A percentile compares a stretch with the other conserved stretches of the same genome.
Conservation (phyloP, 1,140 invertebrate genomes). For the Diplogasteroides magnus region DNA sequence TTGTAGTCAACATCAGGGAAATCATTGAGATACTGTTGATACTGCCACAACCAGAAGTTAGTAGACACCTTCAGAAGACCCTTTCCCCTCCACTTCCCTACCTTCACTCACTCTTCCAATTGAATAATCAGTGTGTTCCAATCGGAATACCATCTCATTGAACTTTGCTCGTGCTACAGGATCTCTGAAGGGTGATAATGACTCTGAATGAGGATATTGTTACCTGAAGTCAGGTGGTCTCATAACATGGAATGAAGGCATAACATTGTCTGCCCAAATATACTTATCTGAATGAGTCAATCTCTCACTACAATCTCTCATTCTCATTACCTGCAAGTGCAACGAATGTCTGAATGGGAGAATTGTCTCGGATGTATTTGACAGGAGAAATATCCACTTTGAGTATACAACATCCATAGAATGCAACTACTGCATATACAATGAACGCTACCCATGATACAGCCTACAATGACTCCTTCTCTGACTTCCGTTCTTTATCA, state of each 20-base stretch:
- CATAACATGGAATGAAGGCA: constrained; percentile 55
- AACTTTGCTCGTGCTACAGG: constrained; percentile 28
- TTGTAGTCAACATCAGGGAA: constrained; percentile 49
- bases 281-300: constrained; percentile 48
- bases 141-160: constrained; percentile 49
- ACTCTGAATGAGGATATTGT: not conserved
- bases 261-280: constrained; percentile 55
- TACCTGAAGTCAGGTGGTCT: constrained; percentile 48
- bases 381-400: constrained; percentile 52
- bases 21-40: constrained; percentile 53
- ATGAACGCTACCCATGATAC: constrained; percentile 34
- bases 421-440: constrained; percentile 42
- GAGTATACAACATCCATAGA: constrained; percentile 53
- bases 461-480: not conserved
- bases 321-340: constrained; percentile 43
- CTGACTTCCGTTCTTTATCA: no score
- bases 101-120: constrained; percentile 43
- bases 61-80: constrained; percentile 34
- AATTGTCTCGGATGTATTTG: constrained; percentile 48
- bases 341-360: constrained; percentile 54
- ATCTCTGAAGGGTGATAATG: constrained; percentile 5
- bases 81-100: no score
- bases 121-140: constrained; percentile 50
- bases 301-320: not conserved
- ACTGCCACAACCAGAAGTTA: constrained; percentile 55